phyloP scores from a whole-genome alignment of 2,113 vertebrate genomes.

The Hystrix cristata region DNA sequence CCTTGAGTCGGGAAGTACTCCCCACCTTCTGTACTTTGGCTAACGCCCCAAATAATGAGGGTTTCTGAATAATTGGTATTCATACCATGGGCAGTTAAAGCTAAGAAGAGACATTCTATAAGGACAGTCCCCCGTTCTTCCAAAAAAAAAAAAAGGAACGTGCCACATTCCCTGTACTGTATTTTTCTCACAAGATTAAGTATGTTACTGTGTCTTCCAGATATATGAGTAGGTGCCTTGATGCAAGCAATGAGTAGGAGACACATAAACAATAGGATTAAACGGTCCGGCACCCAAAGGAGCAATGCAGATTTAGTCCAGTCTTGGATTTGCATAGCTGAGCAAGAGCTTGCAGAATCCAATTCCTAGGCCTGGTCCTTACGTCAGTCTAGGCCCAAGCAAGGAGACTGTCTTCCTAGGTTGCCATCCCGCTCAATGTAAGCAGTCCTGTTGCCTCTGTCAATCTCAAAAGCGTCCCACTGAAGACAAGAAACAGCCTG shows the following conservation, averaged over 20 bases:
- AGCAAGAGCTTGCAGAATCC: neutral
- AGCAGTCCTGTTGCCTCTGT: neutral
- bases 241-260: neutral
- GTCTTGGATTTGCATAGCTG: neutral
- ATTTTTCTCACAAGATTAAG: neutral
- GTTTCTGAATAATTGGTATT: neutral
- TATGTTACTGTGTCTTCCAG: accelerated
- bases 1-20: neutral
- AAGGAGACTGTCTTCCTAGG: neutral
- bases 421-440: accelerated
- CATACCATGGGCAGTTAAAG: neutral
- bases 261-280: neutral
- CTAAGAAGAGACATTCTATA: neutral
- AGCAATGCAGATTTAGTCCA: neutral
- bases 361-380: neutral
- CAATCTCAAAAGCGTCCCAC: neutral
- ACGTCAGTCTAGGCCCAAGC: neutral
- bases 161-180: neutral
- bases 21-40: neutral
- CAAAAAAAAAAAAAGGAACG: neutral
- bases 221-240: neutral
- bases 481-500: neutral
- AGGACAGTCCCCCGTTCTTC: neutral
- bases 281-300: neutral
- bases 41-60: neutral